These are phyloP conservation scores for Alentia gelatinosa DNA, from an alignment of 2,888 invertebrate species.

Conservation along the genomic window DNA sequence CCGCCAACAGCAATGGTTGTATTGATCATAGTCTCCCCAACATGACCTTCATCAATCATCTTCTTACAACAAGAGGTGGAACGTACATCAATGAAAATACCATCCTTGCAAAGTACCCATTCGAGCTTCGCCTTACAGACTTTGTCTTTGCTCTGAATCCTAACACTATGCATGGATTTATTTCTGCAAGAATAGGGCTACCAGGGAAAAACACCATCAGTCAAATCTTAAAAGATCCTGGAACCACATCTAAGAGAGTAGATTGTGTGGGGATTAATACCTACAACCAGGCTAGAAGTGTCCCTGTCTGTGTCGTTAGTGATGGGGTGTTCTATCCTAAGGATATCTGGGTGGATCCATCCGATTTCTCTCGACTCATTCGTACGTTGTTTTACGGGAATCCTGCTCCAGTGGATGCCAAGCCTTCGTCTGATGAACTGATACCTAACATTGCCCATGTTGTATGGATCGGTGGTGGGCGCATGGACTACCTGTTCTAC, in stretches of 20 bases:
- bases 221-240: not conserved
- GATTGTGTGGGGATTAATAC: not conserved
- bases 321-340: constrained; percentile 65
- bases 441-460: constrained; percentile 78
- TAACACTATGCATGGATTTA: not conserved
- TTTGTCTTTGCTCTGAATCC: constrained; percentile 60
- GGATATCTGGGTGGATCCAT: constrained; percentile 69
- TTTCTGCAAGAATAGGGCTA: not conserved
- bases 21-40: constrained; percentile 51
- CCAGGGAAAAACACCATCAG: not conserved
- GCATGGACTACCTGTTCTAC: constrained; percentile 76
- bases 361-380: constrained; percentile 65
- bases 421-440: constrained; percentile 60
- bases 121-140: constrained; percentile 43
- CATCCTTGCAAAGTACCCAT: constrained; percentile 60
- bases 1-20: constrained; percentile 56
- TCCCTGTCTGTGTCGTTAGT: constrained; percentile 58
- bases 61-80: constrained; percentile 69
- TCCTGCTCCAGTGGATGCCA: constrained; percentile 62
- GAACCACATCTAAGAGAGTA: not conserved
- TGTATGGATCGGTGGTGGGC: constrained; percentile 74
- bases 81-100: constrained; percentile 71
- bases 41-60: constrained; percentile 62
- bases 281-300: not conserved
- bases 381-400: constrained; percentile 70